A percentile compares a stretch with the other conserved stretches of the same genome.
Evolutionary conservation across 2,888 invertebrate genomes (phyloP).

Genomic region (Rhodophaea formosa): DNA sequence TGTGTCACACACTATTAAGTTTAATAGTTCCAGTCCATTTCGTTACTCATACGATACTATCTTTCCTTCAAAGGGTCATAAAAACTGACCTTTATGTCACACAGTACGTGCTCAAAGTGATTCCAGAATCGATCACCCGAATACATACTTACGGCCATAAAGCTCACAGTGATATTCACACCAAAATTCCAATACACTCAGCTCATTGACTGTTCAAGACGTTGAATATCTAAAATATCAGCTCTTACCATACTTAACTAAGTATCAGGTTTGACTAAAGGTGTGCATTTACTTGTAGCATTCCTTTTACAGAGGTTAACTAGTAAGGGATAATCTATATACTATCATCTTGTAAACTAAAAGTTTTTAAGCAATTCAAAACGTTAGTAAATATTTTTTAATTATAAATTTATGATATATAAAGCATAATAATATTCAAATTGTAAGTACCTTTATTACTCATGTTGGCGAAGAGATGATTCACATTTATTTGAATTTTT

Average conservation of each 20-base stretch:
- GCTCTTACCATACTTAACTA: slow-evolving; percentile 8
- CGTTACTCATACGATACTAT: too few species aligned
- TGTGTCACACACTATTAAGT: too few species aligned
- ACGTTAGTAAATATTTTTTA: too few species aligned
- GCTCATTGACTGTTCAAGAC: slow-evolving; percentile 6
- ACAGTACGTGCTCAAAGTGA: neutral
- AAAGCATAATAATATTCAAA: too few species aligned
- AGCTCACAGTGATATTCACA: neutral
- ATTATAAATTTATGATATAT: too few species aligned
- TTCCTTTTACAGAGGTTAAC: neutral
- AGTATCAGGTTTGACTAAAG: slow-evolving; percentile 10
- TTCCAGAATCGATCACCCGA: neutral
- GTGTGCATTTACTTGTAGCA: neutral
- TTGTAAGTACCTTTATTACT: too few species aligned
- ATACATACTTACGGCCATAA: slow-evolving; percentile 9
- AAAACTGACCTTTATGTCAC: neutral
- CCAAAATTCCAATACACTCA: slow-evolving; percentile 12
- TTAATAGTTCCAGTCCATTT: too few species aligned
- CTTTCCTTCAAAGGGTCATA: neutral
- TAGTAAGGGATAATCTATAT: too few species aligned
- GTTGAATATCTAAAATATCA: slow-evolving; percentile 10
- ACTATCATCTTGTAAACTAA: too few species aligned
- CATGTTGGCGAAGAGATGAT: too few species aligned
- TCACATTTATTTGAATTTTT: too few species aligned
- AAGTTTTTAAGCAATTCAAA: too few species aligned